Conservation (phyloP, 1,140 invertebrate genomes). For the Aphaenogaster rudis region DNA sequence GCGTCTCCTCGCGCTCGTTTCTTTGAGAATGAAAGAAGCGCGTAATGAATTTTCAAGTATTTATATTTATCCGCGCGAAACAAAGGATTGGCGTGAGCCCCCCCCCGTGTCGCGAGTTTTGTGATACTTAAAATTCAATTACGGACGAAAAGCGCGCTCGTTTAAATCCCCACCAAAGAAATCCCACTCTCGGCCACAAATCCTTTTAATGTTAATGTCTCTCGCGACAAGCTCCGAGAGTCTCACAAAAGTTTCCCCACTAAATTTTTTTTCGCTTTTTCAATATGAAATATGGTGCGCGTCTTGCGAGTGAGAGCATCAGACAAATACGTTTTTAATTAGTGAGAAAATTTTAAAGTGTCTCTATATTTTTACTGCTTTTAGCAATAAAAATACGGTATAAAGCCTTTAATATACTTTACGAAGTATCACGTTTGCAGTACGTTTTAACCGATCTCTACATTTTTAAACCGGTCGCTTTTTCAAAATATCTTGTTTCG, state of each 20-base stretch:
- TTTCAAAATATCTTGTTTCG: background rate
- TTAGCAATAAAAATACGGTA: background rate
- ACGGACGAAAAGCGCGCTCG: conserved; percentile 29
- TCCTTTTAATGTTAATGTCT: conserved; percentile 50
- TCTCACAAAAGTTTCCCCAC: conserved; percentile 17
- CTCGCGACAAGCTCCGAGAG: conserved; percentile 18
- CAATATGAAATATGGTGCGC: background rate
- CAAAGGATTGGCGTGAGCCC: conserved; percentile 20
- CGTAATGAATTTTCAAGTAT: conserved; percentile 33
- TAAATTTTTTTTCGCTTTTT: conserved; percentile 39
- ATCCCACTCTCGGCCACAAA: conserved; percentile 33
- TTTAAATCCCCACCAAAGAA: conserved; percentile 44
- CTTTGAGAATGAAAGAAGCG: background rate
- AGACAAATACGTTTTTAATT: conserved; percentile 19
- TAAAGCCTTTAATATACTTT: background rate
- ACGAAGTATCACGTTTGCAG: background rate
- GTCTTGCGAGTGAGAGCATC: background rate
- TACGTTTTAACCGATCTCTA: background rate
- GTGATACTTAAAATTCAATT: conserved; percentile 57
- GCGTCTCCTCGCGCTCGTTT: background rate
- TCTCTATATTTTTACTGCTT: background rate
- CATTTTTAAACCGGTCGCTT: background rate
- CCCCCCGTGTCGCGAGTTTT: conserved; percentile 33
- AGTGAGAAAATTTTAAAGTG: background rate
- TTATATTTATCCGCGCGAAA: conserved; percentile 43